Conservation (phyloP, 2,797 vertebrate genomes). For the Gallinago stenura region DNA sequence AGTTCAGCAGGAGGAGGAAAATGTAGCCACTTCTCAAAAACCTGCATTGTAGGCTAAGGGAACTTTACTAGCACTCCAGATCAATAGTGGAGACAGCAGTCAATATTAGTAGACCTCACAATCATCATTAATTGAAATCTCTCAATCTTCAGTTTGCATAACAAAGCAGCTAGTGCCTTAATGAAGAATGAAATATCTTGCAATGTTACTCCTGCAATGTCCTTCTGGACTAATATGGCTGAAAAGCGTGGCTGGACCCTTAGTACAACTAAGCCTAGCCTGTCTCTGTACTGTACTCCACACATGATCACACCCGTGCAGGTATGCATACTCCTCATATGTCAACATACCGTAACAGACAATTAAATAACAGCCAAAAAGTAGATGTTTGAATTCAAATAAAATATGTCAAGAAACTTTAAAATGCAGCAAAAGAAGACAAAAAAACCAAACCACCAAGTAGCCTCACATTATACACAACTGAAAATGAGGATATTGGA, state of each 20-base stretch:
- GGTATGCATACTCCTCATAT: neutral
- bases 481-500: neutral
- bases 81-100: slow-evolving; percentile 71
- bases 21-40: slow-evolving; percentile 37
- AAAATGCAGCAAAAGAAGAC: neutral
- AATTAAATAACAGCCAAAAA: neutral
- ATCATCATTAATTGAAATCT: slow-evolving; percentile 70
- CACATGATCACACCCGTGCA: accelerated
- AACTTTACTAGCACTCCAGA: slow-evolving; percentile 72
- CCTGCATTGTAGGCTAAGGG: neutral
- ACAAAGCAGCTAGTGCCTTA: slow-evolving; percentile 14
- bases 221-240: neutral
- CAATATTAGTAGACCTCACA: slow-evolving; percentile 71
- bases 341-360: neutral
- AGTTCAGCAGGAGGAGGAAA: slow-evolving; percentile 37
- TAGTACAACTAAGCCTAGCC: neutral
- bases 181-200: neutral
- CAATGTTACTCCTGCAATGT: neutral
- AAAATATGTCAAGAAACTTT: neutral
- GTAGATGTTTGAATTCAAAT: neutral
- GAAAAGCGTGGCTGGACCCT: neutral
- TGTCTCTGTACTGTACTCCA: neutral
- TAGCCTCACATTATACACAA: neutral
- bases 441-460: neutral
- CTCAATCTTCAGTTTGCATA: slow-evolving; percentile 68